Evolutionary conservation across 2,888 invertebrate genomes (phyloP), one percentile per base, ranked within the genome.

Genomic region (Sarcophaga carnaria): DNA sequence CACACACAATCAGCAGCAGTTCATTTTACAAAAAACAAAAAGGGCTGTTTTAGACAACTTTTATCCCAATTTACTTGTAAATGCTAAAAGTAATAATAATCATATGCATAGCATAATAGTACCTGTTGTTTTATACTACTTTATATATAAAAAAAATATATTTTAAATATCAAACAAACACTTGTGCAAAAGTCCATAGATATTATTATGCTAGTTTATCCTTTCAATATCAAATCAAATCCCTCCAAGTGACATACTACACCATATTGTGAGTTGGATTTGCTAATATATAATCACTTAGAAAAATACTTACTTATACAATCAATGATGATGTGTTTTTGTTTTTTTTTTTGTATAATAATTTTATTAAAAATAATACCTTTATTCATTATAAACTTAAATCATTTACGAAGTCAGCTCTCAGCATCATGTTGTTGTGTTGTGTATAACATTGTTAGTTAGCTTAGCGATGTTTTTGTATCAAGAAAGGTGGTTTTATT

Each of bases 141-240:
- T 14, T 54, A 14, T 4, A 54, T 14, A 11, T 14, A 2, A 14
- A 3, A 49, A 49, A 49, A 14, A 49, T 14, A 49, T 76, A 70
- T 75, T 20, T 75, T 27, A 62, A 83, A 67, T 63, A 67, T 59
- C 62, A 78, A 54, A 14, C 37, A 37, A 62, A 83, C 66, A 83
- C 83, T 83, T 83, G 62, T 67, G 67, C 27, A 78, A 83, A 72
- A 78, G 17, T 66, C 78, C 72, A 83, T 78, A 67, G 72, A 67
- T 27, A n/a, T 79, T 67, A 72, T 76, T 84, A 66, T 76, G 75
- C 80, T 76, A 80, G 75, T 80, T 54, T 80, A 62, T 77, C 71
- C 84, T 63, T 54, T 12, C 60, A 85, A 71, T 49, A 80, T 70
- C 60, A 71, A 77, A 10, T 22, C 22, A 37, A 22, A 47, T 47